A percentile compares a stretch with the other conserved stretches of the same genome.
These are phyloP conservation scores for Machimus atricapillus DNA, from an alignment of 2,888 invertebrate species.

Conservation along the genomic window DNA sequence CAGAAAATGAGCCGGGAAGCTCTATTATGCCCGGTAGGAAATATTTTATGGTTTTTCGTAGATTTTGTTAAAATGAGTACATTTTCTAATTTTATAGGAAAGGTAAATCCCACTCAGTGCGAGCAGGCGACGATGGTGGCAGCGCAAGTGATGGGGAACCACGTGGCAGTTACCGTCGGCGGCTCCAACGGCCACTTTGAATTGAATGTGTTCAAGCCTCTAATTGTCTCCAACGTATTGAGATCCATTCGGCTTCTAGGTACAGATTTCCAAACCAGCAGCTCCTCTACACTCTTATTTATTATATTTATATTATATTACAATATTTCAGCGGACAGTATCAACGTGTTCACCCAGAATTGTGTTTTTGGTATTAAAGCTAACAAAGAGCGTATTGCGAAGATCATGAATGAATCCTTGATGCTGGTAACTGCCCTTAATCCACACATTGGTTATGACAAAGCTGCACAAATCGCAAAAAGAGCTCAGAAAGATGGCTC, in stretches of 20 bases:
- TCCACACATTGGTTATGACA: conserved; percentile 98
- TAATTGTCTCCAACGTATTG: conserved; percentile 92
- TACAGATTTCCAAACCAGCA: conserved; percentile 51
- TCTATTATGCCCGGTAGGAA: conserved; percentile 93
- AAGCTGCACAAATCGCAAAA: conserved; percentile 95
- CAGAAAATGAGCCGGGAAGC: conserved; percentile 98
- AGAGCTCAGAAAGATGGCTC: conserved; percentile 91
- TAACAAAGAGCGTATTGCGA: conserved; percentile 77
- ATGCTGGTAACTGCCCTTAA: conserved; percentile 98
- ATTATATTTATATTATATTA: background rate
- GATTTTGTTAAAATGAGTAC: background rate
- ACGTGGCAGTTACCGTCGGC: conserved; percentile 89
- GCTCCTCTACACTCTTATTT: background rate
- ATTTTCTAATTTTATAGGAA: conserved; percentile 66
- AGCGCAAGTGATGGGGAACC: conserved; percentile 97
- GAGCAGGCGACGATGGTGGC: conserved; percentile 97
- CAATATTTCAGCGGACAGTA: conserved; percentile 75
- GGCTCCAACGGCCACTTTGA: conserved; percentile 97
- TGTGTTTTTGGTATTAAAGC: conserved; percentile 85
- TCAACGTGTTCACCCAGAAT: conserved; percentile 83
- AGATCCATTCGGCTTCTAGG: conserved; percentile 85
- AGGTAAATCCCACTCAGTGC: conserved; percentile 98
- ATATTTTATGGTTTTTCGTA: conserved; percentile 36
- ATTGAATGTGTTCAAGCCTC: conserved; percentile 96
- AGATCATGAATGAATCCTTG: conserved; percentile 89